A percentile compares a stretch with the other conserved stretches of the same genome.
Conservation (phyloP, 2,797 vertebrate species). For the Lophius americanus region DNA sequence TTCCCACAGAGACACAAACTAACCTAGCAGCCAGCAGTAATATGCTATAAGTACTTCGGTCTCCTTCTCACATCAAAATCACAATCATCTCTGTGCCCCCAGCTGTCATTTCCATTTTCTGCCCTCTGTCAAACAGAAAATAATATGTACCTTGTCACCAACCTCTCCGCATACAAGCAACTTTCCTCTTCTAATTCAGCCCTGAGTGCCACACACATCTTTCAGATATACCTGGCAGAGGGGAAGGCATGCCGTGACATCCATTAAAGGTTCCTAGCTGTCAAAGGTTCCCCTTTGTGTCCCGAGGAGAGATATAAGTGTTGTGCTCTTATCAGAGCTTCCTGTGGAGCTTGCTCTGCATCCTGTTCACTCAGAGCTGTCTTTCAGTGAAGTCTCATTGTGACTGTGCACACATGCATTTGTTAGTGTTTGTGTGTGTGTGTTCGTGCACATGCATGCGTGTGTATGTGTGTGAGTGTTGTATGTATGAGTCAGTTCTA, state of each 20-base stretch:
- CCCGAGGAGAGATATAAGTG: constrained; percentile 76
- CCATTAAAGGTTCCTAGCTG: constrained; percentile 82
- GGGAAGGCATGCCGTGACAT: constrained; percentile 76
- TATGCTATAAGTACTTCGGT: constrained; percentile 53
- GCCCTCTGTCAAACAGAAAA: constrained; percentile 68
- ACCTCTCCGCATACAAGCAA: constrained; percentile 63
- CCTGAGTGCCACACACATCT: constrained; percentile 65
- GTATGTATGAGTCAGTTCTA: constrained; percentile 31
- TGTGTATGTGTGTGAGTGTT: constrained; percentile 14
- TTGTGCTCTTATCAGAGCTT: constrained; percentile 81
- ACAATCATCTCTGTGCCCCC: constrained; percentile 56
- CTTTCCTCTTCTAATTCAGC: constrained; percentile 72
- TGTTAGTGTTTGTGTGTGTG: neutral
- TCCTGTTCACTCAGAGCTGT: constrained; percentile 77
- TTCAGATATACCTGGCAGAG: constrained; percentile 70
- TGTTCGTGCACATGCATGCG: neutral
- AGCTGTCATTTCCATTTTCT: constrained; percentile 74
- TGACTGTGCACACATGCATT: constrained; percentile 38
- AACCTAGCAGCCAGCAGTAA: constrained; percentile 47
- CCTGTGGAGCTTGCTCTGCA: constrained; percentile 80
- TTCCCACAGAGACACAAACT: constrained; percentile 57
- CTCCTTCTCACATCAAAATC: constrained; percentile 67
- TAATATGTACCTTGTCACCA: constrained; percentile 77
- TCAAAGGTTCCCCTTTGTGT: constrained; percentile 83
- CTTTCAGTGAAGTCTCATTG: constrained; percentile 66